These are phyloP conservation scores for Cantharis flavilabris DNA, from an alignment of 2,888 invertebrate genomes.

Conservation along the genomic window DNA sequence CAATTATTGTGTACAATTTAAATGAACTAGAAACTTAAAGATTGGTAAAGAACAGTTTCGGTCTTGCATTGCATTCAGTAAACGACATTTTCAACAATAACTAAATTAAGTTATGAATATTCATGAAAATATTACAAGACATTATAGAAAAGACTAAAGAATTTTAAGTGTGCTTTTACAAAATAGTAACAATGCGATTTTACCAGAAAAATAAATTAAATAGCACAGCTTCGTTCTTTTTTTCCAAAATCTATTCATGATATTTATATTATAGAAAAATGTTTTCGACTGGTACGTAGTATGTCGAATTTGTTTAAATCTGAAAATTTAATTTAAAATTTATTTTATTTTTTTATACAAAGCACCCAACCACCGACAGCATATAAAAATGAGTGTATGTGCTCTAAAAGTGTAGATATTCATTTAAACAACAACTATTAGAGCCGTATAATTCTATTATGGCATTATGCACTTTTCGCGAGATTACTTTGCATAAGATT, in stretches of 20 bases:
- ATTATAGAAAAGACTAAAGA: neutral
- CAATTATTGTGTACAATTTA: neutral
- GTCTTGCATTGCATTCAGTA: neutral
- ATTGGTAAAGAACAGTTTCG: neutral
- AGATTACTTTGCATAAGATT: slow-evolving; percentile 45
- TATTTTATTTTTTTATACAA: neutral
- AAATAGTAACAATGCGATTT: neutral
- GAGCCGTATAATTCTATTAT: slow-evolving; percentile 38
- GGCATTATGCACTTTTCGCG: slow-evolving; percentile 45
- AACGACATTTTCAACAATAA: neutral
- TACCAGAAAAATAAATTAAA: neutral
- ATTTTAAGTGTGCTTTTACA: neutral
- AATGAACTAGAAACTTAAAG: neutral
- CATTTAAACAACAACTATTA: neutral
- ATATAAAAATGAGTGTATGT: neutral
- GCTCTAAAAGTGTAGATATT: neutral
- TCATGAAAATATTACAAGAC: neutral
- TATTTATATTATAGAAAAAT: neutral
- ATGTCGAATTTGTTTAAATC: neutral
- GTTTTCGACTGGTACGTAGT: no score
- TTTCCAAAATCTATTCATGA: neutral
- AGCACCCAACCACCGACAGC: neutral
- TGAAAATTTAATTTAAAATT: neutral
- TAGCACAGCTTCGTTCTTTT: neutral
- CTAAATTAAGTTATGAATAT: neutral